These are phyloP conservation scores for Pogonomyrmex barbatus DNA, from an alignment of 1,140 invertebrate species.

Conservation along the genomic window DNA sequence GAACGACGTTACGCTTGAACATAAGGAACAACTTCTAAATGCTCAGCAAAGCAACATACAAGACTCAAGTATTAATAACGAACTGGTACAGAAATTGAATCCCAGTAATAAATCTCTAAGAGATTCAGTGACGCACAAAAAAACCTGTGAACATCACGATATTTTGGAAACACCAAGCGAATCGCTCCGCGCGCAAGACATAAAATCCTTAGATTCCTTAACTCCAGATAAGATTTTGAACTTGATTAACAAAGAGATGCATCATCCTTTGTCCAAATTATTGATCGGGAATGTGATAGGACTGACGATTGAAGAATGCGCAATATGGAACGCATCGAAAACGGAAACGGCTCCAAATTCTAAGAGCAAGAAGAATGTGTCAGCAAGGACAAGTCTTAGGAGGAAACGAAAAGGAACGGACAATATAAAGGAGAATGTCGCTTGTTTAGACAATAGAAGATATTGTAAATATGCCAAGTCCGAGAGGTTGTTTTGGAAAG, in stretches of 20 bases:
- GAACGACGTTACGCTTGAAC: neutral
- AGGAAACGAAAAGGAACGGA: neutral
- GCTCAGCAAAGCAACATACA: neutral
- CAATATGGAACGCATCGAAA: slow-evolving; percentile 36
- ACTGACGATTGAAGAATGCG: slow-evolving; percentile 75
- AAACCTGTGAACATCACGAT: slow-evolving; percentile 23
- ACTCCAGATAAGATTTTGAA: slow-evolving; percentile 82
- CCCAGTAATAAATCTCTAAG: neutral
- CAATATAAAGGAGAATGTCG: slow-evolving; percentile 60
- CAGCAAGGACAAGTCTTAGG: slow-evolving; percentile 36
- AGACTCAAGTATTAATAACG: neutral
- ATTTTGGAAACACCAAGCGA: slow-evolving; percentile 1
- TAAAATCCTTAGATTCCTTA: slow-evolving; percentile 74
- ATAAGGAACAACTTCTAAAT: neutral
- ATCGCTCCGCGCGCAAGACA: slow-evolving; percentile 17
- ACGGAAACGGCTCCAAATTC: neutral
- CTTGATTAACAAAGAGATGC: slow-evolving; percentile 80
- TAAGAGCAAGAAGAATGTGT: slow-evolving; percentile 16
- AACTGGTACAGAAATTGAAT: neutral
- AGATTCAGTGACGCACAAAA: slow-evolving; percentile 33
- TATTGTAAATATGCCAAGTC: slow-evolving; percentile 62
- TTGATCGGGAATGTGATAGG: slow-evolving; percentile 84
- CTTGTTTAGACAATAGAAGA: slow-evolving; percentile 39
- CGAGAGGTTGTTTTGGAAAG: slow-evolving; percentile 60
- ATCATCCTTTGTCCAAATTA: slow-evolving; percentile 82